Evolutionary conservation across 2,888 invertebrate species (phyloP).

Genomic region (Drosophila mimetica): DNA sequence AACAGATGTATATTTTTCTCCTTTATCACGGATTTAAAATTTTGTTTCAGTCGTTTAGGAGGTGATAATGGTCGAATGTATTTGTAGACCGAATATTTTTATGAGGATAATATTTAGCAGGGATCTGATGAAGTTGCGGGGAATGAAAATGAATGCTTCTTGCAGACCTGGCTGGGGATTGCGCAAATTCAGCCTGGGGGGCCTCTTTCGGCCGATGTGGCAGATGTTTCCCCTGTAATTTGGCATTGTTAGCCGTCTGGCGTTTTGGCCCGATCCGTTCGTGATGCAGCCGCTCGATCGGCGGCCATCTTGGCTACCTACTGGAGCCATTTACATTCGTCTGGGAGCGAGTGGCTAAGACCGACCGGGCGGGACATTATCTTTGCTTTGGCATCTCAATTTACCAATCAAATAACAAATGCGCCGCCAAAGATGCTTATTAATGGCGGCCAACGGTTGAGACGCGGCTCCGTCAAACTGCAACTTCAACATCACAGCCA

Average conservation of each 20-base stretch:
- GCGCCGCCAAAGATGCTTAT: constrained; percentile 76
- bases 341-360: constrained; percentile 29
- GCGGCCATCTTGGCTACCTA: constrained; percentile 75
- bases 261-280: constrained; percentile 33
- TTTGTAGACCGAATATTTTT: too few relatives aligned
- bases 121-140: neutral
- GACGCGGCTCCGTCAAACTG: constrained; percentile 45
- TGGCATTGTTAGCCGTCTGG: constrained; percentile 42
- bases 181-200: constrained; percentile 22
- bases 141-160: neutral
- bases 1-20: too few relatives aligned
- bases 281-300: constrained; percentile 47
- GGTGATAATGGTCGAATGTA: too few relatives aligned
- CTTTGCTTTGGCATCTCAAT: constrained; percentile 67
- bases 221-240: constrained; percentile 63
- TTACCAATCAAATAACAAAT: constrained; percentile 82
- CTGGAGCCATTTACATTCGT: constrained; percentile 74
- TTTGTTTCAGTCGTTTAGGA: too few relatives aligned
- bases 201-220: constrained; percentile 14
- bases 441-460: constrained; percentile 74
- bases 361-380: constrained; percentile 35
- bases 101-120: too few relatives aligned
- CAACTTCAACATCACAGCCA: constrained; percentile 15
- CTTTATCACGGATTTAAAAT: too few relatives aligned
- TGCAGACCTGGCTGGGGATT: constrained; percentile 9